Conservation (phyloP, 1,140 invertebrate genomes). For the Temnothorax longispinosus region DNA sequence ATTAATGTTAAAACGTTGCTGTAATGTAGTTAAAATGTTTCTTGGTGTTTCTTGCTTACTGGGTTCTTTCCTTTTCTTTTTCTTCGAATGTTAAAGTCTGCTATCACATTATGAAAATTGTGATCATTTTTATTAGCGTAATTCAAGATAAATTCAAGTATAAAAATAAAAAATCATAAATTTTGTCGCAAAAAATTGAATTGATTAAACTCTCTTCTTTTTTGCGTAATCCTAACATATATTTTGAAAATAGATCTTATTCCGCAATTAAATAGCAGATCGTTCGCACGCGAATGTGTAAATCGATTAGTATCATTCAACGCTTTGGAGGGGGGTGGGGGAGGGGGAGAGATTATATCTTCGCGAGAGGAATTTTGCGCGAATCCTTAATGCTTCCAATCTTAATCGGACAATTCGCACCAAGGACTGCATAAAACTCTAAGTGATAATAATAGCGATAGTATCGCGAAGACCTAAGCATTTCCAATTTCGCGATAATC, state of each 20-base stretch:
- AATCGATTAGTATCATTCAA: constrained; percentile 18
- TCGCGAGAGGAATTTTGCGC: constrained; percentile 30
- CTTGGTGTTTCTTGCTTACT: no score
- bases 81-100: not conserved
- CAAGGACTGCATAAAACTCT: constrained; percentile 60
- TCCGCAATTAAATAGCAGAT: constrained; percentile 10
- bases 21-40: no score
- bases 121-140: not conserved
- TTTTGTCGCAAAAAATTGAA: not conserved
- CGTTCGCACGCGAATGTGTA: not conserved
- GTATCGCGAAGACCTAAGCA: constrained; percentile 41
- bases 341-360: not conserved
- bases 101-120: constrained; percentile 20
- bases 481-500: constrained; percentile 56
- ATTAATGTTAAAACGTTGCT: no score
- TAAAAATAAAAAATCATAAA: not conserved
- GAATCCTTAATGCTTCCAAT: constrained; percentile 64
- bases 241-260: not conserved
- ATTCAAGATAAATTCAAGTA: not conserved
- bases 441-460: constrained; percentile 64
- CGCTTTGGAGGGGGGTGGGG: not conserved
- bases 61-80: not conserved
- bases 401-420: constrained; percentile 40
- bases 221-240: not conserved
- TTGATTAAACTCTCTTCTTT: not conserved